These are phyloP conservation scores for Neria commutata DNA, from an alignment of 2,888 invertebrate species.

Conservation along the genomic window DNA sequence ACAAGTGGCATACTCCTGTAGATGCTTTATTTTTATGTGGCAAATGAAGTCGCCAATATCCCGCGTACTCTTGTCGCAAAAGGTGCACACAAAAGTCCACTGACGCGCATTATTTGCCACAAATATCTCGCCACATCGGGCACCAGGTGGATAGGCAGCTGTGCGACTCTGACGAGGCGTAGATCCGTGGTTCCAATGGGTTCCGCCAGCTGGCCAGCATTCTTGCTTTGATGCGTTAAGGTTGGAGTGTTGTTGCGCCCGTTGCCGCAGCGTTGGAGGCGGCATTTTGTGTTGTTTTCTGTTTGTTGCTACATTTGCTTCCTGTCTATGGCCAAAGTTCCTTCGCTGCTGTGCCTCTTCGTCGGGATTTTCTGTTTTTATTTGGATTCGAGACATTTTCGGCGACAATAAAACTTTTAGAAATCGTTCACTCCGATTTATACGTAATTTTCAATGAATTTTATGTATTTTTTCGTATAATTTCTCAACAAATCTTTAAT, in stretches of 20 bases:
- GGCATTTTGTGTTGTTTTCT: slow-evolving; percentile 12
- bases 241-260: neutral
- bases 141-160: slow-evolving; percentile 18
- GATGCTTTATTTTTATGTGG: slow-evolving; percentile 42
- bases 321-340: neutral
- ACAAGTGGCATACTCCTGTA: slow-evolving; percentile 21
- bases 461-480: too few species aligned
- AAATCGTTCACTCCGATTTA: too few species aligned
- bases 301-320: neutral
- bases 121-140: slow-evolving; percentile 44
- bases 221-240: too few species aligned
- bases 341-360: too few species aligned
- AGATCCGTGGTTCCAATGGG: too few species aligned
- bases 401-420: slow-evolving; percentile 3
- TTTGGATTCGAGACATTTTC: slow-evolving; percentile 29
- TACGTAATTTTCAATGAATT: too few species aligned
- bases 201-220: too few species aligned
- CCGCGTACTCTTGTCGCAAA: slow-evolving; percentile 42
- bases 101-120: slow-evolving; percentile 43
- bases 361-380: slow-evolving; percentile 31
- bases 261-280: neutral
- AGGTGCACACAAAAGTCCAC: slow-evolving; percentile 46
- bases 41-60: slow-evolving; percentile 45
- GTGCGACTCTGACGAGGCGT: too few species aligned
- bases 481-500: too few species aligned